These are phyloP conservation scores for Noctua pronuba DNA, from an alignment of 2,888 invertebrate genomes.

Conservation along the genomic window DNA sequence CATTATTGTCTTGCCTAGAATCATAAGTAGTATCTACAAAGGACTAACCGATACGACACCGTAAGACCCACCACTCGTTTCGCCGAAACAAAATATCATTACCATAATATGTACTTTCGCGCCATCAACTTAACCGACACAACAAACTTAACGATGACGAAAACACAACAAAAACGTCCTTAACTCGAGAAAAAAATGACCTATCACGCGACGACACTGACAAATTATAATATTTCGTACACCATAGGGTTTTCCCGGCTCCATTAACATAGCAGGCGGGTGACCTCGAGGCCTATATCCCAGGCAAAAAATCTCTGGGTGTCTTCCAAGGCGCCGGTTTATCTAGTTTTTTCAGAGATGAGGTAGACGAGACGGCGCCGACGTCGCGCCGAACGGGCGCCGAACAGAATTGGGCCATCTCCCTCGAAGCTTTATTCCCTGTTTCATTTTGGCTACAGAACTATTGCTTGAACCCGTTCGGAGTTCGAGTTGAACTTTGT, in stretches of 20 bases:
- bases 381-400: slow-evolving; percentile 79
- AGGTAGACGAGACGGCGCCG: slow-evolving; percentile 89
- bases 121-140: slow-evolving; percentile 40
- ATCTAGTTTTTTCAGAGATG: slow-evolving; percentile 77
- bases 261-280: slow-evolving; percentile 85
- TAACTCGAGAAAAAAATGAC: slow-evolving; percentile 78
- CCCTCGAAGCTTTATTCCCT: slow-evolving; percentile 53
- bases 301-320: slow-evolving; percentile 88
- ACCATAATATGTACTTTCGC: slow-evolving; percentile 25
- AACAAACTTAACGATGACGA: slow-evolving; percentile 52
- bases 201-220: slow-evolving; percentile 81
- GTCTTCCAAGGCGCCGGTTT: slow-evolving; percentile 84
- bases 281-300: slow-evolving; percentile 88
- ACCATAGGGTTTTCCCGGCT: slow-evolving; percentile 84
- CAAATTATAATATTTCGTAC: slow-evolving; percentile 83
- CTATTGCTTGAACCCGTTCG: slow-evolving; percentile 44
- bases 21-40: neutral
- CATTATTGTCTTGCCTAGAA: neutral
- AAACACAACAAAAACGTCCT: slow-evolving; percentile 66
- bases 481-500: slow-evolving; percentile 54
- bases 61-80: neutral
- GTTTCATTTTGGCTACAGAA: slow-evolving; percentile 55
- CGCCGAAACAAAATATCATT: slow-evolving; percentile 4
- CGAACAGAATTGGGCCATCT: slow-evolving; percentile 69
- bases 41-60: neutral